phyloP scores from a whole-genome alignment of 2,113 vertebrate species.

The Bubo bubo region DNA sequence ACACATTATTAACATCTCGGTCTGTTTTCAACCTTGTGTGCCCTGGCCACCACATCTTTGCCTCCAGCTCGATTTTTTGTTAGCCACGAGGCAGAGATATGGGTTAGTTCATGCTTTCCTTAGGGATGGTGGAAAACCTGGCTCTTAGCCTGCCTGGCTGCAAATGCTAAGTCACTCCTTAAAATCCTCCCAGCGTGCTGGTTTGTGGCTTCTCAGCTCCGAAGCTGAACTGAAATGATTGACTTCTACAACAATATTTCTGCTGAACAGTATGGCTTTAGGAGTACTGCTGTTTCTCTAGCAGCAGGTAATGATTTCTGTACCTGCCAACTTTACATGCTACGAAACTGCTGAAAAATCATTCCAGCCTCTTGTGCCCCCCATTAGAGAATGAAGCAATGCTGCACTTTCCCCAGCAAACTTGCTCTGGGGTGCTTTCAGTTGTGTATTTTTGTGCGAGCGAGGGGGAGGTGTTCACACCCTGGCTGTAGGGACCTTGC shows the following conservation, averaged over 20 bases:
- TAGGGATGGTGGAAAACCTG: not conserved
- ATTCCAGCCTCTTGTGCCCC: not conserved
- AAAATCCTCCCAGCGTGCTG: not conserved
- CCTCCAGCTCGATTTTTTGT: not conserved
- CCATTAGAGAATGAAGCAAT: not conserved
- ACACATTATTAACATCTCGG: not conserved
- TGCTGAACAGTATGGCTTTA: not conserved
- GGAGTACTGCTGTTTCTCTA: not conserved
- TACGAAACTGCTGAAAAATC: not conserved
- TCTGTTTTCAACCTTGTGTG: not conserved
- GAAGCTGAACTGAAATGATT: not conserved
- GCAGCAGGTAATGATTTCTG: not conserved
- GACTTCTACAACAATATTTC: not conserved
- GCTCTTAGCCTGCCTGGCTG: not conserved
- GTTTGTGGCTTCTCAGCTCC: not conserved
- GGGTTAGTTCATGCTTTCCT: not conserved
- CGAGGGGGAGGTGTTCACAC: not conserved
- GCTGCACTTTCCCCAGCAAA: not conserved
- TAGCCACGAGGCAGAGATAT: not conserved
- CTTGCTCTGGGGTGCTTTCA: not conserved
- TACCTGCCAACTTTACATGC: not conserved
- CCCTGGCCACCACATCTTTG: not conserved
- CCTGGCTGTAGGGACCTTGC: not conserved
- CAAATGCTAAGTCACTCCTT: not conserved
- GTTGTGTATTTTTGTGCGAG: not conserved